Base-by-base conservation (phyloP, 2,888 invertebrate species). In the Hyposoter dolosus region DNA sequence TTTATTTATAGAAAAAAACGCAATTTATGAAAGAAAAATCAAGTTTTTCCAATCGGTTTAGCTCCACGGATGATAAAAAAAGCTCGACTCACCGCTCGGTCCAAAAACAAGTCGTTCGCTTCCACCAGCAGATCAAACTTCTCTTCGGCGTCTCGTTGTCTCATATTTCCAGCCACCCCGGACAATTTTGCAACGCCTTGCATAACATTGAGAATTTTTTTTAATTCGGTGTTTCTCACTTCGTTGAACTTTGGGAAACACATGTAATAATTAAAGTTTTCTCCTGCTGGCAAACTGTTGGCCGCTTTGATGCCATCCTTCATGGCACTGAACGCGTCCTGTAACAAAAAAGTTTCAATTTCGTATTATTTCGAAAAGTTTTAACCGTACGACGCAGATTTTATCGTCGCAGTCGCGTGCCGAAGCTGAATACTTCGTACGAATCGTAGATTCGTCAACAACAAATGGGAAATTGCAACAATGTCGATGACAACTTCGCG, bases 101-200 rank as follows among this genome's bases (percentile, higher is more conserved):
- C 98, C 72, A 98, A 94, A 84, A 98, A 95, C 69, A 96, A 95
- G 94, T 99, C 98, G 94, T 98, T 98, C 17, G 96, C 96, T 90
- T 98, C 98, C 40, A 97, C 95, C 15, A 99, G 92, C 89, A 97
- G 95, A 86, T 98, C 98, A 90, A 96, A 96, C 92, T 96, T 96
- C 88, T 97, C 96, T 74, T 97, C 96, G 1, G 95, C 88, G 82
- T 95, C 95, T 35, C 96, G 93, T 47, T 94, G 94, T 87, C 94
- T 94, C 84, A 97, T 95, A 86, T 95, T 96, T 12, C 95, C 95
- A 71, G 95, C 94, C 17, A 96, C 92, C 47, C 96, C 95, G 86
- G 96, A 95, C 84, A 95, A 93, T 88, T 95, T 93, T 87, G 97
- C 89, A 89, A 96, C 93, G 91, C 95, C 92, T 89, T 96, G 95